Base-by-base conservation (phyloP, 2,888 invertebrate species). In the Elysia crispata region DNA sequence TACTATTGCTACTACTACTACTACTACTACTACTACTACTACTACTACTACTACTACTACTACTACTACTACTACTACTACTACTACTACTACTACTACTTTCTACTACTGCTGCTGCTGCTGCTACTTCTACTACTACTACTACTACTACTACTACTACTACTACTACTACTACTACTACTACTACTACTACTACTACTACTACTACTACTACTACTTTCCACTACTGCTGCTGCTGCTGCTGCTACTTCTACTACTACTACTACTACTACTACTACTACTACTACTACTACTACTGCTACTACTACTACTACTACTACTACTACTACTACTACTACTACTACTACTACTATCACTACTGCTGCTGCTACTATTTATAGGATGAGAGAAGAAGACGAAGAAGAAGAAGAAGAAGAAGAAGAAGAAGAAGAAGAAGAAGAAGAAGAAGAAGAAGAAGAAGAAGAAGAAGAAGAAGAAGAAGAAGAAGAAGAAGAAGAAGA, bases 61-160 rank as follows among this genome's bases (percentile, higher is more conserved):
- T 78, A 54, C 73, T 78, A 72, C 73, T 78, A 78, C 78, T 78
- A 78, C 78, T 78, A 76, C 78, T 78, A 57, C 78, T 78, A 76
- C 78, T 79, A 31, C 79, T 76, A 76, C 79, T 76, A 76, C 79
- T 76, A 62, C 79, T 79, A 62, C 79, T 76, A 62, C 79, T n/a
- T 76, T 50, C 79, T 64, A 64, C 64, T 64, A 64, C 64, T 64
- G 23, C 23, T 64, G 57, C 73, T 78, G 57, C 78, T 78, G 57
- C 78, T 76, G 30, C 73, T 78, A 76, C 78, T 76, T 54, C 78
- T 78, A 57, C 78, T 78, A 78, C 57, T 78, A 78, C 78, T 78
- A 76, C 73, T 75, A 23, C 73, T 50, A n/a, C 73, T 50, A 50
- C 73, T 73, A 73, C 73, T 73, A 73, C 73, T 75, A 64, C 64